These are phyloP conservation scores for Halcyon malimbica DNA, from an alignment of 2,113 vertebrate genomes.

Conservation along the genomic window DNA sequence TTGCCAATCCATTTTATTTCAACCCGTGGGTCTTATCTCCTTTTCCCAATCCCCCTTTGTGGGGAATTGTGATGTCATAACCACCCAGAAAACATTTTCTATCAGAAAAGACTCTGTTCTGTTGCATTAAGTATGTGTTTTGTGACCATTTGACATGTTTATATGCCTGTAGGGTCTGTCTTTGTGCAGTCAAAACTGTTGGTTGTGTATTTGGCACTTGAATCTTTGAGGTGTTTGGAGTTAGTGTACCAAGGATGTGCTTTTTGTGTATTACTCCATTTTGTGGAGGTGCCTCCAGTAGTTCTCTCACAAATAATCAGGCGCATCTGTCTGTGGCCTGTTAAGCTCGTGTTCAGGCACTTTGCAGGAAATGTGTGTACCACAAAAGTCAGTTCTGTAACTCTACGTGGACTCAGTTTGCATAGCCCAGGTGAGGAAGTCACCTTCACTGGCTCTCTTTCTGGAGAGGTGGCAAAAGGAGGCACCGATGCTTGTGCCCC, in stretches of 20 bases:
- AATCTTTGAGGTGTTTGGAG: neutral
- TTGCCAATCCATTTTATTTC: neutral
- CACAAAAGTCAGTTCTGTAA: neutral
- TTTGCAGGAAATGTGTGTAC: neutral
- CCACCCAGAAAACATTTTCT: neutral
- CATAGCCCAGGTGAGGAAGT: neutral
- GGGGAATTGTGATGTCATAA: neutral
- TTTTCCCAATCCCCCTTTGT: neutral
- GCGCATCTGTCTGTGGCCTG: neutral
- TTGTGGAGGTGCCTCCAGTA: rapidly evolving
- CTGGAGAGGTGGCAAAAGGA: neutral
- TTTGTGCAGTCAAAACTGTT: neutral
- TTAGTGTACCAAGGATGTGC: neutral
- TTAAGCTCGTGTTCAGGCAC: neutral
- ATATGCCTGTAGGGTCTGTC: neutral
- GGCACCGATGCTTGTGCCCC: too few species aligned
- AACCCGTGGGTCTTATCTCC: neutral
- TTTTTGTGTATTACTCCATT: neutral
- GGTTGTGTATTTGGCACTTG: neutral
- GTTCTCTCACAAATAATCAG: neutral
- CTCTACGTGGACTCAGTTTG: neutral
- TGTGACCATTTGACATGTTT: neutral
- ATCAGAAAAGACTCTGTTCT: neutral
- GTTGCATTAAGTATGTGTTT: neutral
- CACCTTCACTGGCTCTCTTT: neutral